Percentiles rank a stretch among this genome's conserved stretches.
Evolutionary conservation across 2,113 vertebrate species (phyloP).

Genomic region (Leptobrachium leishanense): DNA sequence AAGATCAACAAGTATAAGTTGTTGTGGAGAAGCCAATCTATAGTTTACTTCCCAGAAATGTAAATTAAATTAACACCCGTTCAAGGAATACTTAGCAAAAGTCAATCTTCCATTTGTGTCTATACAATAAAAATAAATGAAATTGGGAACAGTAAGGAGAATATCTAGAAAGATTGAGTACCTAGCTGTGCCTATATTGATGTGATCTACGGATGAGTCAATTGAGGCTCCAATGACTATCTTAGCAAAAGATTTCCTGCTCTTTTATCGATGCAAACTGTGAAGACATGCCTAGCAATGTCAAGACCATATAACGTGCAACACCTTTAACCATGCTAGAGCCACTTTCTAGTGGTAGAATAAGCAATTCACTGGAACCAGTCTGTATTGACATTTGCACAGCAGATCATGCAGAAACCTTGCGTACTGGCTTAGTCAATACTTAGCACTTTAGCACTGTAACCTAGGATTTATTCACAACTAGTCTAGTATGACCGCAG

Average conservation of each 20-base stretch:
- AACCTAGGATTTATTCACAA: background rate
- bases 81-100: background rate
- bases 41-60: too few species aligned
- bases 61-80: background rate
- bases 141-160: background rate
- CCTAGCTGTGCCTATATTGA: background rate
- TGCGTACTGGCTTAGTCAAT: constrained; percentile 4
- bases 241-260: constrained; percentile 25
- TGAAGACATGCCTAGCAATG: constrained; percentile 2
- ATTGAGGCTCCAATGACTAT: background rate
- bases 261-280: constrained; percentile 19
- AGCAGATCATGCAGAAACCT: background rate
- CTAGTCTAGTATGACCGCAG: background rate
- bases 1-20: too few species aligned
- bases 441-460: background rate
- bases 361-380: background rate
- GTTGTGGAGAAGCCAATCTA: too few species aligned
- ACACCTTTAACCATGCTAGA: background rate
- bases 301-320: constrained; percentile 10
- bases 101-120: background rate
- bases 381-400: constrained; percentile 8
- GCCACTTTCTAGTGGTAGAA: constrained; percentile 2
- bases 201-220: background rate
- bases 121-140: background rate
- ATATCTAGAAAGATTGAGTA: background rate